A percentile compares a stretch with the other conserved stretches of the same genome.
These are phyloP conservation scores for Nemoura dubitans DNA, from an alignment of 2,888 invertebrate species.

Conservation along the genomic window DNA sequence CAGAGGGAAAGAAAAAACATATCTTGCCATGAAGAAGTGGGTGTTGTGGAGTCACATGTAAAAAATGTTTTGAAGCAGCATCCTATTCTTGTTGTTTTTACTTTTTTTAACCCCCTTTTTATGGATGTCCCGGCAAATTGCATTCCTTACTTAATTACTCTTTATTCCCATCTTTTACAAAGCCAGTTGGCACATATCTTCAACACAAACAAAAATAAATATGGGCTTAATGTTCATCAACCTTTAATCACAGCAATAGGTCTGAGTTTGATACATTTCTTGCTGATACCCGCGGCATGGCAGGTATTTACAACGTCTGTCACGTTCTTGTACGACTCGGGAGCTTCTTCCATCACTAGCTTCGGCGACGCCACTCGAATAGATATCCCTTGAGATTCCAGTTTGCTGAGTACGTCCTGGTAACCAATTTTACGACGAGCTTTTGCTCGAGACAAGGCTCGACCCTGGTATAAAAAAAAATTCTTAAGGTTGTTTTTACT, in stretches of 20 bases:
- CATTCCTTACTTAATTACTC: too few species aligned
- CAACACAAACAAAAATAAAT: too few species aligned
- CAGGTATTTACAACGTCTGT: constrained; percentile 99
- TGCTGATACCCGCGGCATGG: constrained; percentile 95
- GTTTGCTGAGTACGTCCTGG: constrained; percentile 83
- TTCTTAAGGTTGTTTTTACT: too few species aligned
- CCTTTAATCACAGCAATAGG: constrained; percentile 99
- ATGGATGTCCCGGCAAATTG: too few species aligned
- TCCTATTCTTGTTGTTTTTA: too few species aligned
- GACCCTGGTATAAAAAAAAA: constrained; percentile 72
- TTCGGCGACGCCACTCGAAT: constrained; percentile 99
- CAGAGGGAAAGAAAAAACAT: too few species aligned
- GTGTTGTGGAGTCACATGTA: too few species aligned
- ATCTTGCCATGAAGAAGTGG: too few species aligned
- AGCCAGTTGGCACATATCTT: too few species aligned
- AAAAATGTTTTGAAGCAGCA: too few species aligned
- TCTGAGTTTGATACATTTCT: constrained; percentile 93
- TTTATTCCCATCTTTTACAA: too few species aligned
- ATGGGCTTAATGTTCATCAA: constrained; percentile 60
- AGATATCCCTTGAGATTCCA: constrained; percentile 87
- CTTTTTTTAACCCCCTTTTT: too few species aligned
- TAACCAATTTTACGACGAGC: constrained; percentile 96
- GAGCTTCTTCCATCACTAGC: constrained; percentile 99
- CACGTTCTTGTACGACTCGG: constrained; percentile 99
- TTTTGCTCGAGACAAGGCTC: constrained; percentile 96